Conservation (phyloP, 2,113 vertebrate genomes). For the Alethe diademata region DNA sequence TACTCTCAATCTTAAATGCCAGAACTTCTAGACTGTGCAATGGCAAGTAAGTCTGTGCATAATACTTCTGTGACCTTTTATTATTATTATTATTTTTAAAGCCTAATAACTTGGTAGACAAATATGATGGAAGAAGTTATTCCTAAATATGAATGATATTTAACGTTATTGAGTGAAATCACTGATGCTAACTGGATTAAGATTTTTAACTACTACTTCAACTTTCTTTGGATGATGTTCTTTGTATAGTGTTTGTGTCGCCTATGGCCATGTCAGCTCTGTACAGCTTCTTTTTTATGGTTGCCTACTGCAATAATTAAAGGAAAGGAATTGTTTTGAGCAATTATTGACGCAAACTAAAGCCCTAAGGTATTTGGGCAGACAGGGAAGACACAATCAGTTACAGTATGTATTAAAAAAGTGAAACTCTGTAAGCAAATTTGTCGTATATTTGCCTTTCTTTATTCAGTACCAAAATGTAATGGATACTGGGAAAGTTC, state of each 20-base stretch:
- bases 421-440: background rate
- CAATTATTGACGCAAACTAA: background rate
- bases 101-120: background rate
- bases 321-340: background rate
- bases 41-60: background rate
- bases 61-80: background rate
- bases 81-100: background rate
- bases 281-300: background rate
- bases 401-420: background rate
- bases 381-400: background rate
- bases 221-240: background rate
- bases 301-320: background rate
- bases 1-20: constrained; percentile 25
- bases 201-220: background rate
- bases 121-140: background rate
- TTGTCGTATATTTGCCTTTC: background rate
- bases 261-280: background rate
- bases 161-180: background rate
- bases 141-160: background rate
- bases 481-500: background rate
- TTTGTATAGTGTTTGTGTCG: background rate
- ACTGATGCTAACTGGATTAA: background rate
- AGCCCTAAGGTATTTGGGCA: background rate
- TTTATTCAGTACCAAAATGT: background rate
- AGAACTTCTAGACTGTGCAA: background rate